A percentile compares a stretch with the other conserved stretches of the same genome.
phyloP scores from a whole-genome alignment of 2,113 vertebrate species.

The Gymnocephalus cernua region DNA sequence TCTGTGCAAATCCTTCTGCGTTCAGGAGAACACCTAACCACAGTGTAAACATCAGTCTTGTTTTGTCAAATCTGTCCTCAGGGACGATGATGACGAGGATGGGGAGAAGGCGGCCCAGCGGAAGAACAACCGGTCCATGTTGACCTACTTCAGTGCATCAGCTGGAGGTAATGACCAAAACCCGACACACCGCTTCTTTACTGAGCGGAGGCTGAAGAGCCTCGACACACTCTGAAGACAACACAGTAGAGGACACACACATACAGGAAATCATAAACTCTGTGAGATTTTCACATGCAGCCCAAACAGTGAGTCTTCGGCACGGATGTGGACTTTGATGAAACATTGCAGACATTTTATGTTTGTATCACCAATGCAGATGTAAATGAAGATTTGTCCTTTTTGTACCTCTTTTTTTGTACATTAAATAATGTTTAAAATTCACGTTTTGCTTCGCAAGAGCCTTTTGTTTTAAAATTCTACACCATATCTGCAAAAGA shows the following conservation, averaged over 20 bases:
- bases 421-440: slow-evolving; percentile 20
- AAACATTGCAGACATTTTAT: not conserved
- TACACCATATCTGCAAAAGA: not conserved
- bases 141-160: slow-evolving; percentile 83
- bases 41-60: not conserved
- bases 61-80: slow-evolving; percentile 62
- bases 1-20: slow-evolving; percentile 41
- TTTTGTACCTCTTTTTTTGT: slow-evolving; percentile 13
- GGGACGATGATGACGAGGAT: slow-evolving; percentile 86
- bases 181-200: slow-evolving; percentile 87
- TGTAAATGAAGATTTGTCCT: slow-evolving; percentile 4
- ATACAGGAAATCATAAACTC: not conserved
- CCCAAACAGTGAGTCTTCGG: not conserved
- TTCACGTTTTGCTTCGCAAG: not conserved
- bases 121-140: slow-evolving; percentile 82
- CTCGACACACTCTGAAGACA: slow-evolving; percentile 76
- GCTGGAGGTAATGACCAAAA: slow-evolving; percentile 47
- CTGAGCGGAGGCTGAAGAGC: slow-evolving; percentile 86
- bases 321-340: not conserved
- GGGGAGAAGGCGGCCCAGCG: slow-evolving; percentile 79
- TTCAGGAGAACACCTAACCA: slow-evolving; percentile 25
- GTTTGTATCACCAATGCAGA: slow-evolving; percentile 14
- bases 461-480: slow-evolving; percentile 1
- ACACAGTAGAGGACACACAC: not conserved
- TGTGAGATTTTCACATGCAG: not conserved